Base-by-base conservation (phyloP, 2,888 invertebrate genomes). In the Heliconius charithonia region DNA sequence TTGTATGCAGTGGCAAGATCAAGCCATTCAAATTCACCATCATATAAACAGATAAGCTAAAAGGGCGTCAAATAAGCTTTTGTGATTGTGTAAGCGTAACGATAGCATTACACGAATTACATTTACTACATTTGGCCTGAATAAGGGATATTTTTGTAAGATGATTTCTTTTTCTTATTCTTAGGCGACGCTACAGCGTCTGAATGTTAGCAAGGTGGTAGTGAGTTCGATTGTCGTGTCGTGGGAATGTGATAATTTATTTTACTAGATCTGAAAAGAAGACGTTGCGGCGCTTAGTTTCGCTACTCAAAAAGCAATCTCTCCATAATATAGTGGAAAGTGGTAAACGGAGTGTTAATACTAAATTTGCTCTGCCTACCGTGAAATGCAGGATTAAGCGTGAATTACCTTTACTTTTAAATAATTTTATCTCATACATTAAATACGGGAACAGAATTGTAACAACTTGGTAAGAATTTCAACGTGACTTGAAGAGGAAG, bases 61-160 rank as follows among this genome's bases (percentile, higher is more conserved):
- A 37, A 65, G 29, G 37, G 32, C 37, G 37, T 29, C 9, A 51
- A 51, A 71, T 51, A 71, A 51, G 29, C 45, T 29, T 29, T 4
- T 45, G 16, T 71, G 25, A 29, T 71, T 71, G 70, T 70, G 45
- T 45, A 51, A 70, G 45, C 51, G 51, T 51, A 70, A 70, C 41
- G 51, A 70, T 27, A 70, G 25, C 51, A n/a, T n/a, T 67, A 70
- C 51, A 51, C 70, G 51, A 51, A 70, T 70, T 51, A 70, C 22
- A 70, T 70, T 27, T 25, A 4, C 70, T 19, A 25, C 10, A 70
- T 70, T 70, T 70, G 45, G 19, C 27, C 70, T 70, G 70, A 70
- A 71, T 71, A 71, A 71, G 22, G 70, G 29, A 71, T 67, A 37
- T 67, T 67, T 62, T 67, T 67, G 67, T 41, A 13, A 37, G 41